Conservation (phyloP, 2,797 vertebrate genomes). For the Aphelocoma californica region DNA sequence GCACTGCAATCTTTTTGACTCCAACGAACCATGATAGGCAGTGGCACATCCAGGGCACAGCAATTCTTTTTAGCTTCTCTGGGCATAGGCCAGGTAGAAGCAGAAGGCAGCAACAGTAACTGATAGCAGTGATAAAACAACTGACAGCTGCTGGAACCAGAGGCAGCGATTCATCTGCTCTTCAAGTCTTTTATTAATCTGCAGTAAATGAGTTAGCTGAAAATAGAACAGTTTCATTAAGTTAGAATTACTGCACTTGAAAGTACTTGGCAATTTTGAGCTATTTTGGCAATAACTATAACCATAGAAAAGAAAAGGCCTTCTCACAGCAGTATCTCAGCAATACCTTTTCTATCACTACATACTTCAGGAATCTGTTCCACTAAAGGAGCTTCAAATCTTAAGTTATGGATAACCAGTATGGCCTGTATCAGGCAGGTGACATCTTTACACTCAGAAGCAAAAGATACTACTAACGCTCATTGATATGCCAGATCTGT, state of each 20-base stretch:
- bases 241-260: not conserved
- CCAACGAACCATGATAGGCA: not conserved
- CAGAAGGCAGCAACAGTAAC: constrained; percentile 80
- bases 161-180: constrained; percentile 86
- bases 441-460: not conserved
- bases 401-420: not conserved
- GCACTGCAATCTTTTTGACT: not conserved
- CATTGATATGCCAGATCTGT: not conserved
- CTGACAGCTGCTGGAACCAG: constrained; percentile 89
- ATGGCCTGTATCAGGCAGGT: not conserved
- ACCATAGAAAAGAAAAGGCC: not conserved
- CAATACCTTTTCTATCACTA: not conserved
- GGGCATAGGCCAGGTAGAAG: constrained; percentile 72
- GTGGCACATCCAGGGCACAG: not conserved
- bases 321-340: not conserved
- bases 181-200: constrained; percentile 83
- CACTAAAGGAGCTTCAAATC: not conserved
- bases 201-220: constrained; percentile 83
- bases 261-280: not conserved
- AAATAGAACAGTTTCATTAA: constrained; percentile 27
- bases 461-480: not conserved
- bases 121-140: constrained; percentile 79
- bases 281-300: not conserved
- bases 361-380: not conserved
- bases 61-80: constrained; percentile 35